These are phyloP conservation scores for Melanotaenia nigrans DNA, from an alignment of 2,797 vertebrate species.

Conservation along the genomic window DNA sequence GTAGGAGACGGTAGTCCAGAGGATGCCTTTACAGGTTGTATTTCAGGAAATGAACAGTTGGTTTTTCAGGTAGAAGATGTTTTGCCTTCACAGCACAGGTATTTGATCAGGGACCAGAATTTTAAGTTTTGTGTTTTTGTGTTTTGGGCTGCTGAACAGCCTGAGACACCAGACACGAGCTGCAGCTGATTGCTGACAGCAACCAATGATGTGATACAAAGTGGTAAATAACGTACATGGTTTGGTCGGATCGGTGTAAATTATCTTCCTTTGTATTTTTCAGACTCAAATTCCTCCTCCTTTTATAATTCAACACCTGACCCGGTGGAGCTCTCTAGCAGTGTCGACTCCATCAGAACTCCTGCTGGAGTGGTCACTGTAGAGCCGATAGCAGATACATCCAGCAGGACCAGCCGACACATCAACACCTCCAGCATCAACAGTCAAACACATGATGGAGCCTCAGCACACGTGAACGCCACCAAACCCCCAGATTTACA, in stretches of 20 bases:
- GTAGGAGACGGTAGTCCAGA: too few relatives aligned
- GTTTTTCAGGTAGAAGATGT: too few relatives aligned
- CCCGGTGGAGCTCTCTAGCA: constrained; percentile 14
- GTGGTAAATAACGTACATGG: too few relatives aligned
- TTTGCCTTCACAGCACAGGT: too few relatives aligned
- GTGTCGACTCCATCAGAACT: neutral
- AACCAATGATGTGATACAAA: too few relatives aligned
- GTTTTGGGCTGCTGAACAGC: too few relatives aligned
- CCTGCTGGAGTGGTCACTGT: neutral
- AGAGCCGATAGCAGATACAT: constrained; percentile 9
- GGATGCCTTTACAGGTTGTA: too few relatives aligned
- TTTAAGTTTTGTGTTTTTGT: too few relatives aligned
- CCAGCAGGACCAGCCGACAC: constrained; percentile 3
- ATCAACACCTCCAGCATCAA: constrained; percentile 12
- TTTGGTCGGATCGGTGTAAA: neutral
- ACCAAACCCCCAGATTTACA: constrained; percentile 26
- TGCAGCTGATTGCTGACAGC: too few relatives aligned
- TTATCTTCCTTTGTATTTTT: constrained; percentile 1
- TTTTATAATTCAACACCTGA: constrained; percentile 39
- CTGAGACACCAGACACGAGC: too few relatives aligned
- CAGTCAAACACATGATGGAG: neutral
- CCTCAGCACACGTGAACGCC: constrained; percentile 1
- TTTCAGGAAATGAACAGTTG: too few relatives aligned
- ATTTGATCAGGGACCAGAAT: too few relatives aligned
- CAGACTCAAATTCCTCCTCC: constrained; percentile 50